These are phyloP conservation scores for Merodon equestris DNA, from an alignment of 2,888 invertebrate genomes.

Conservation along the genomic window DNA sequence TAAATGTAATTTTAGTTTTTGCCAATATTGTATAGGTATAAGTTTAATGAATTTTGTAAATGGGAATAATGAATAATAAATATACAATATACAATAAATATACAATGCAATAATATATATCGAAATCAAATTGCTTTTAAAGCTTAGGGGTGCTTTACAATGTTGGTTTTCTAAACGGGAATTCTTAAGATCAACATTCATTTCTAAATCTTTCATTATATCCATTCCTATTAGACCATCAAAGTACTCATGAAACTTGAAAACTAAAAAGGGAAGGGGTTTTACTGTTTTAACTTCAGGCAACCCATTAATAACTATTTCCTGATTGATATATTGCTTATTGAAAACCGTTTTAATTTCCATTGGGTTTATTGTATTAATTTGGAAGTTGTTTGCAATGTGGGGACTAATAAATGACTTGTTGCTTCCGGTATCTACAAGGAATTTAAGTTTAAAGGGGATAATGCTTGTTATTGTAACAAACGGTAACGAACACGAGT, in stretches of 20 bases:
- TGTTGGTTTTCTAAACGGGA: background rate
- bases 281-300: constrained; percentile 14
- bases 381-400: background rate
- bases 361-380: background rate
- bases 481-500: background rate
- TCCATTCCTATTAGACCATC: constrained; percentile 19
- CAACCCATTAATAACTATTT: constrained; percentile 4
- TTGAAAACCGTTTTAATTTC: constrained; percentile 2
- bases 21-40: no score
- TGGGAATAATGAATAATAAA: no score
- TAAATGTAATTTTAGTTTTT: no score
- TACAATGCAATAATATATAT: no score
- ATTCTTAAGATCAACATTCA: constrained; percentile 4
- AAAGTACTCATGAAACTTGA: constrained; percentile 44
- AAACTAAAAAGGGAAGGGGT: constrained; percentile 15
- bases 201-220: constrained; percentile 11
- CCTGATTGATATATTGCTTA: constrained; percentile 7
- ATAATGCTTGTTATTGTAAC: background rate
- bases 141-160: constrained; percentile 16
- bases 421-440: background rate
- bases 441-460: constrained; percentile 1
- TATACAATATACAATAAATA: no score
- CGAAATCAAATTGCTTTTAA: constrained; percentile 9
- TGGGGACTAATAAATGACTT: background rate
- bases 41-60: no score